These are phyloP conservation scores for Diadumene lineata DNA, from an alignment of 92 coral and sea anemone genomes.

Conservation along the genomic window DNA sequence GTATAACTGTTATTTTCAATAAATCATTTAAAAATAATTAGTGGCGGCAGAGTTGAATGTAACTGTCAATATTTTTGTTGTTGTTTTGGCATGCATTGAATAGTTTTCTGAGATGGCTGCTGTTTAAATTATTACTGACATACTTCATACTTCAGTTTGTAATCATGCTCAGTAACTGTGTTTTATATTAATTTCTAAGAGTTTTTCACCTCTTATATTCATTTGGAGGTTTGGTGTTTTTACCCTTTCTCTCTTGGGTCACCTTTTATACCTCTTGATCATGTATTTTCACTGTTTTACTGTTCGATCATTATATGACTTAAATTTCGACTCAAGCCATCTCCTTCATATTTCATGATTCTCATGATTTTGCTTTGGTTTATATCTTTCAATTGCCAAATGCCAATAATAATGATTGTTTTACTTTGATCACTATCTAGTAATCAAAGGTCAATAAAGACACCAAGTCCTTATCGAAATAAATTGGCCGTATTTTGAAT, in stretches of 20 bases:
- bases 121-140: not conserved
- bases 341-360: too few species aligned
- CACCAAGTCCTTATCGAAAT: not conserved
- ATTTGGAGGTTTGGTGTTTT: conserved; percentile 7
- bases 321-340: not conserved
- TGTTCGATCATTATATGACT: not conserved
- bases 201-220: not conserved
- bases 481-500: not conserved
- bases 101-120: not conserved
- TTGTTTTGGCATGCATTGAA: too few species aligned
- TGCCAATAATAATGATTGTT: not conserved
- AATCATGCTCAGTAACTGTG: not conserved
- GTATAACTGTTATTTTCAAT: not conserved
- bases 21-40: too few species aligned
- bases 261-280: not conserved
- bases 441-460: not conserved
- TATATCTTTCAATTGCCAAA: too few species aligned
- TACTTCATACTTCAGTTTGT: not conserved
- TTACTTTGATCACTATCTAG: not conserved
- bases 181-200: not conserved
- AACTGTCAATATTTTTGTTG: too few species aligned
- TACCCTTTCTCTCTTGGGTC: not conserved
- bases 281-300: not conserved
- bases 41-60: not conserved
- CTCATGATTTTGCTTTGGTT: too few species aligned